Evolutionary conservation across 1,140 invertebrate species (phyloP), one percentile per base, ranked within the genome.

Genomic region (Conopomorpha cramerella): DNA sequence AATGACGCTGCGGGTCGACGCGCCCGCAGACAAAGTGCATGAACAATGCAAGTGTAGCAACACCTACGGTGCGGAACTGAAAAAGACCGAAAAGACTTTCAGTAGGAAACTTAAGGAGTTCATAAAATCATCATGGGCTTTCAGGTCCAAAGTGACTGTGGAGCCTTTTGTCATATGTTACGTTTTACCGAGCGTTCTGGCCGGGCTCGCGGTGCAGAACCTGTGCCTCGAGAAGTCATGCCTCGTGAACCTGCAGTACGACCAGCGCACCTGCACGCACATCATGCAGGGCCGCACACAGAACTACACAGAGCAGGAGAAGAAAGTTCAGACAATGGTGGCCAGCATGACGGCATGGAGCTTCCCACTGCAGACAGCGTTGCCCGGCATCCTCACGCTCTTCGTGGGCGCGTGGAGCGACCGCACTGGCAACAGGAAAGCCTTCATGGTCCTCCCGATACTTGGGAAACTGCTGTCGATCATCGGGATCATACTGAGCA

Each of bases 361-460:
- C 46, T 82, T 78, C 34, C 68, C 80, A 0, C 46, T 84, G 4
- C 78, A 83, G 41, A 82, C 81, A 12, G 64, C 81, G 3, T 49
- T 84, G 4, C 82, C 83, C 8, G 74, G 81, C 0, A 45, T 83
- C 14, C 53, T 84, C 28, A 70, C 82, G 2, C 49, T 85, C 16
- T 80, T 86, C 61, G 46, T 86, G 33, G 82, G 86, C 40, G 79
- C 82, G 15, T 81, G 83, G 82, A 84, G 82, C 55, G 83, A 85
- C 55, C 61, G 77, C 19, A 77, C 82, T 10, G 78, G 82, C 14
- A 76, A 78, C 39, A 53, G 86, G 28, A 87, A 86, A 61, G 63
- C 81, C 2, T 81, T 81, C 30, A 82, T 84, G 63, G 44, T 84
- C 8, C 36, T 83, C 4, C 81, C 81, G 2, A 78, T 84, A 8